Percentiles rank a stretch among this genome's conserved stretches.
These are phyloP conservation scores for Diorhabda sublineata DNA, from an alignment of 1,140 invertebrate species.

Conservation along the genomic window DNA sequence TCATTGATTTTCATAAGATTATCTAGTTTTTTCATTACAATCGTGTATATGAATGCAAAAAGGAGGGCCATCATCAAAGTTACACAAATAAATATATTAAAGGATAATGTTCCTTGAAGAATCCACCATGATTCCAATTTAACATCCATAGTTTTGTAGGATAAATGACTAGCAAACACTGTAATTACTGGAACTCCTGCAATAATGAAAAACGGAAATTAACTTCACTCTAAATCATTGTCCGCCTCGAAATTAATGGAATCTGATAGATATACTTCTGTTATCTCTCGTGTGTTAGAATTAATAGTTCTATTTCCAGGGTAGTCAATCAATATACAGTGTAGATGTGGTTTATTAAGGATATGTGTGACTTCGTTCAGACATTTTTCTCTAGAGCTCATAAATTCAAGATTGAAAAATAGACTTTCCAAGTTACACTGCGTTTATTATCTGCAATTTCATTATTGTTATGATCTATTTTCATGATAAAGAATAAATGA, in stretches of 20 bases:
- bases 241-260: not conserved
- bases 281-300: not conserved
- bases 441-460: too few relatives aligned
- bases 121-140: constrained; percentile 57
- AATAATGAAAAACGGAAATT: constrained; percentile 20
- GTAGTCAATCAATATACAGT: not conserved
- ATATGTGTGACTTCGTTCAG: too few relatives aligned
- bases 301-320: not conserved
- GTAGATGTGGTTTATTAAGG: too few relatives aligned
- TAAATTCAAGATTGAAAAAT: too few relatives aligned
- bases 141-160: constrained; percentile 52
- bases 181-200: constrained; percentile 55
- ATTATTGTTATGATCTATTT: too few relatives aligned
- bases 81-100: constrained; percentile 56
- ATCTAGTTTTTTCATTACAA: constrained; percentile 49
- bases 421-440: too few relatives aligned
- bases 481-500: too few relatives aligned
- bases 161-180: constrained; percentile 55
- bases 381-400: too few relatives aligned
- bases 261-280: not conserved
- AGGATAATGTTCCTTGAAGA: constrained; percentile 51
- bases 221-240: constrained; percentile 3
- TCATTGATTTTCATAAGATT: constrained; percentile 25
- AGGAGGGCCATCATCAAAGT: constrained; percentile 52
- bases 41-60: constrained; percentile 53